Conservation (phyloP, 2,888 invertebrate species). For the Allophyes oxyacanthae region DNA sequence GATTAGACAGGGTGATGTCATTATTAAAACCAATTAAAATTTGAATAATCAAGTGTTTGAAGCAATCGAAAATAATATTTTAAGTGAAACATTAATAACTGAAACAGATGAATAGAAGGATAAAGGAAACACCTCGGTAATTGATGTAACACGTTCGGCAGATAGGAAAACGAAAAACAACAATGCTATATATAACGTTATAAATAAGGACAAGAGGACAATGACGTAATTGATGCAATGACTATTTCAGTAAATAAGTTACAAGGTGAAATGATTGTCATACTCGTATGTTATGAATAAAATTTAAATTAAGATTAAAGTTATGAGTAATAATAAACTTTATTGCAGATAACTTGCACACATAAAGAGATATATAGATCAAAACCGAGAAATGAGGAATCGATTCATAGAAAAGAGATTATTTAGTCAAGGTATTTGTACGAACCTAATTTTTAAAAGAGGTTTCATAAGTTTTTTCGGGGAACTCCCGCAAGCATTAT, state of each 20-base stretch:
- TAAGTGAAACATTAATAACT: neutral
- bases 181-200: constrained; percentile 23
- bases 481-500: too few species aligned
- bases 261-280: constrained; percentile 45
- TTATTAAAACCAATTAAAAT: too few species aligned
- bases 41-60: too few species aligned
- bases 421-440: too few species aligned
- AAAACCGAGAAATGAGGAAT: neutral
- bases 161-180: constrained; percentile 33
- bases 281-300: constrained; percentile 27
- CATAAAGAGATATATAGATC: neutral
- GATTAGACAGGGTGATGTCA: too few species aligned
- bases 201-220: constrained; percentile 47
- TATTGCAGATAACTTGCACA: neutral
- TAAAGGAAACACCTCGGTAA: constrained; percentile 32
- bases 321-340: constrained; percentile 1
- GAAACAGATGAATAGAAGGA: constrained; percentile 8
- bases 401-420: too few species aligned
- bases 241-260: constrained; percentile 37
- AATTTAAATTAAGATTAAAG: constrained; percentile 24
- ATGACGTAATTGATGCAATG: constrained; percentile 35
- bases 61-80: neutral
- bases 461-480: too few species aligned
- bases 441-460: too few species aligned
- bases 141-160: constrained; percentile 39